Percentiles rank a stretch among this genome's conserved stretches.
phyloP scores from a whole-genome alignment of 1,140 invertebrate species.

The Dinoponera quadriceps region DNA sequence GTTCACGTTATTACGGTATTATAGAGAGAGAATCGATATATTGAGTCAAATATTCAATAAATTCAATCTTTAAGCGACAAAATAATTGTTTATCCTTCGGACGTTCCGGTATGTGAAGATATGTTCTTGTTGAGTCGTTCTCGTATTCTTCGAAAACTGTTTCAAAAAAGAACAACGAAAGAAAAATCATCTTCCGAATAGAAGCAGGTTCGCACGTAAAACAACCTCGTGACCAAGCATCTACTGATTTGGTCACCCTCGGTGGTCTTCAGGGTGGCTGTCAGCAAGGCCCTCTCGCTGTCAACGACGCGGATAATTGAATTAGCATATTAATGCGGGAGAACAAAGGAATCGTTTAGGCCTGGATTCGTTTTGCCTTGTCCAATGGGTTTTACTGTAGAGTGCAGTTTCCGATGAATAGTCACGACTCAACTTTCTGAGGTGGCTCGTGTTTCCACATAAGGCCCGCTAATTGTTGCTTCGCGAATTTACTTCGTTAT shows the following conservation, averaged over 20 bases:
- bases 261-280: conserved; percentile 18
- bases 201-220: background rate
- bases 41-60: no score
- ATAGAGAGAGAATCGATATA: no score
- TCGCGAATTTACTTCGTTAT: no score
- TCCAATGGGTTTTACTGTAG: conserved; percentile 56
- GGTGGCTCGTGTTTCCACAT: conserved; percentile 47
- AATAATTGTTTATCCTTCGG: no score
- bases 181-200: no score
- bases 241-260: background rate
- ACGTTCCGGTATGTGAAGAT: no score
- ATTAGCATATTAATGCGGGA: conserved; percentile 70
- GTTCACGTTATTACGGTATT: no score
- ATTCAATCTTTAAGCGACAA: no score
- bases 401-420: conserved; percentile 34
- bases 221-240: conserved; percentile 1
- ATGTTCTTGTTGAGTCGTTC: background rate
- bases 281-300: conserved; percentile 28
- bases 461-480: conserved; percentile 61
- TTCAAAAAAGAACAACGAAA: no score
- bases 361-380: conserved; percentile 65
- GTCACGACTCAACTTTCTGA: background rate
- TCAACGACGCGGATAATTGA: conserved; percentile 68
- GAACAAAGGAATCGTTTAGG: conserved; percentile 68
- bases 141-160: background rate